Conservation (phyloP, 2,797 vertebrate genomes). For the Cynopterus sphinx region DNA sequence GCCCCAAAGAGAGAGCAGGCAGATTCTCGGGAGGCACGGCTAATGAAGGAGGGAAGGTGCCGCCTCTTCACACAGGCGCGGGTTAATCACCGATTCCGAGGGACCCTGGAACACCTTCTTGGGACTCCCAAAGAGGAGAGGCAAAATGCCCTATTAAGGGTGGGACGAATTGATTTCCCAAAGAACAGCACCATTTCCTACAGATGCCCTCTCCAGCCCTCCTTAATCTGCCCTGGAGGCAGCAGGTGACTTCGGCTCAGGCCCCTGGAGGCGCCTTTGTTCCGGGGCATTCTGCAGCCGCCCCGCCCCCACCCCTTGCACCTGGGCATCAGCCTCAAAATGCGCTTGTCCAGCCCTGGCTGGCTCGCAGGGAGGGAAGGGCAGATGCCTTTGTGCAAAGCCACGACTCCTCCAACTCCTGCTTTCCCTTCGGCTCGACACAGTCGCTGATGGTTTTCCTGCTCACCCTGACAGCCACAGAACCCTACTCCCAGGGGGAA, state of each 20-base stretch:
- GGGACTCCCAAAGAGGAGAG: conserved; percentile 7
- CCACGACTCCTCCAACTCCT: neutral
- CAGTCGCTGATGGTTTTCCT: neutral
- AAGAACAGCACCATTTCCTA: conserved; percentile 52
- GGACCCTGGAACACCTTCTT: conserved; percentile 2
- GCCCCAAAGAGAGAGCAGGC: neutral
- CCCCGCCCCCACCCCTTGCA: conserved; percentile 40
- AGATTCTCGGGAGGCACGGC: neutral
- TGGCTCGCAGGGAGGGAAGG: neutral
- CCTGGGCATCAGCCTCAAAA: neutral
- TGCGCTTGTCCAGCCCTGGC: conserved; percentile 4
- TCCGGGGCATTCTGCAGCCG: neutral
- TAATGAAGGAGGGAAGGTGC: neutral
- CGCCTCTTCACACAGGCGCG: neutral
- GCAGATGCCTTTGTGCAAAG: conserved; percentile 45
- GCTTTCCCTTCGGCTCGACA: neutral
- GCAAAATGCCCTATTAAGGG: neutral
- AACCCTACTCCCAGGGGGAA: neutral
- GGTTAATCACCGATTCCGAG: neutral
- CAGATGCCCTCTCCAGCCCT: conserved; percentile 41
- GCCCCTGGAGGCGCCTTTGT: conserved; percentile 69
- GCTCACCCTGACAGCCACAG: neutral
- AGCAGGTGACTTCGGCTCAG: conserved; percentile 60
- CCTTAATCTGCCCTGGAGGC: conserved; percentile 57
- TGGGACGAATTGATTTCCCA: conserved; percentile 68